These are phyloP conservation scores for Cistogaster globosa DNA, from an alignment of 2,888 invertebrate genomes.

Conservation along the genomic window DNA sequence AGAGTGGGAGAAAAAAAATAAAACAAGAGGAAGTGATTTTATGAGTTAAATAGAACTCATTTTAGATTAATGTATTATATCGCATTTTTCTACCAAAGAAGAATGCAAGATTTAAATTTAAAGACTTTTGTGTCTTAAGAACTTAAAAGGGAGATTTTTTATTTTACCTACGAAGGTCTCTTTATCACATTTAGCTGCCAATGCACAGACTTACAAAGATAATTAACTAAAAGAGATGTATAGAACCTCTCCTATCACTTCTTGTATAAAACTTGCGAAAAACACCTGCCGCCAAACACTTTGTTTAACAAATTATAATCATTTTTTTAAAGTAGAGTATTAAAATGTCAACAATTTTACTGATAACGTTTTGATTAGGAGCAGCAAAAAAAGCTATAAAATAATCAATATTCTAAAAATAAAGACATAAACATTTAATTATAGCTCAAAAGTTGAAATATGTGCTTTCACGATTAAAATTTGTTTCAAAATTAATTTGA, in stretches of 20 bases:
- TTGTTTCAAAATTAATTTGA: constrained; percentile 34
- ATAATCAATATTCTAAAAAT: constrained; percentile 46
- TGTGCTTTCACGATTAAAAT: constrained; percentile 27
- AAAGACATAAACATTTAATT: constrained; percentile 49
- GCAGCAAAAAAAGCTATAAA: constrained; percentile 19
- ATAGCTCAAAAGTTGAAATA: constrained; percentile 54
- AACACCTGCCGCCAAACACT: not conserved
- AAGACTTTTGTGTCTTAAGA: no score
- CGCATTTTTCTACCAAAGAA: no score
- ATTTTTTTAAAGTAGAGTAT: not conserved
- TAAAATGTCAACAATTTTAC: constrained; percentile 43
- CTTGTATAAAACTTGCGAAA: not conserved
- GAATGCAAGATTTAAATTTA: no score
- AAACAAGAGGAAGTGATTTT: no score
- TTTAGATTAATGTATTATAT: no score
- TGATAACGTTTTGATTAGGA: constrained; percentile 54
- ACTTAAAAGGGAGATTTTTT: no score
- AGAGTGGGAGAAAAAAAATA: not conserved
- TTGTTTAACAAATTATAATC: not conserved
- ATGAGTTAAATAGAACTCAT: no score
- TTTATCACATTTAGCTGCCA: no score
- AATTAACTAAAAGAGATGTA: no score
- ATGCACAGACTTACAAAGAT: no score
- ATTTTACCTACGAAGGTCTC: no score
- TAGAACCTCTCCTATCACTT: no score